phyloP scores from a whole-genome alignment of 2,113 vertebrate species.

The Carassius auratus region DNA sequence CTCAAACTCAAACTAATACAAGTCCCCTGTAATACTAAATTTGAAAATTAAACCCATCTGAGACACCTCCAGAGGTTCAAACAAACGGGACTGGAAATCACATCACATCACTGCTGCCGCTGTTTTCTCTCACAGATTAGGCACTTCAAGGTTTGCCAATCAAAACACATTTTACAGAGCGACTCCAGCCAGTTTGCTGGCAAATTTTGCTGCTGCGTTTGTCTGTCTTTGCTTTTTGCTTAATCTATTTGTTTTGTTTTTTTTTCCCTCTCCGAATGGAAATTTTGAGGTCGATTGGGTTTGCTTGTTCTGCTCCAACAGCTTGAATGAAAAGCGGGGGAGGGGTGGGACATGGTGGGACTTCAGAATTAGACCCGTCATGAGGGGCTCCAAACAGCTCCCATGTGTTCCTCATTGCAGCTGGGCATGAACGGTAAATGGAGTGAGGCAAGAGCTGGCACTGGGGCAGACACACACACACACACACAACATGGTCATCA shows the following conservation, averaged over 20 bases:
- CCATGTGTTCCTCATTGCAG: slow-evolving; percentile 76
- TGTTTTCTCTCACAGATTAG: slow-evolving; percentile 42
- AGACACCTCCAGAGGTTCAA: slow-evolving; percentile 74
- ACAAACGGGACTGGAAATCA: slow-evolving; percentile 67
- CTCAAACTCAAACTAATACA: slow-evolving; percentile 28
- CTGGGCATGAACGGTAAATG: slow-evolving; percentile 73
- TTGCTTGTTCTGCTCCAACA: slow-evolving; percentile 72
- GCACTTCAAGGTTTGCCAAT: slow-evolving; percentile 74
- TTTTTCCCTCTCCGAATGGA: slow-evolving; percentile 75
- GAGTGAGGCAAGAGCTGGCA: slow-evolving; percentile 69
- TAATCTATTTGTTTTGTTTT: slow-evolving; percentile 72
- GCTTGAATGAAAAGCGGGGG: slow-evolving; percentile 61
- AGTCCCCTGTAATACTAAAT: slow-evolving; percentile 71
- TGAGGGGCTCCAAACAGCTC: slow-evolving; percentile 64
- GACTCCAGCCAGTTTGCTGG: not conserved
- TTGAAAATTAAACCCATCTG: slow-evolving; percentile 79
- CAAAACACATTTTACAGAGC: slow-evolving; percentile 19
- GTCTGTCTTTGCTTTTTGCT: slow-evolving; percentile 62
- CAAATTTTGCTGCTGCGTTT: slow-evolving; percentile 57
- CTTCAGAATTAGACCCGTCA: slow-evolving; percentile 60
- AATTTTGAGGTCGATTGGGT: slow-evolving; percentile 75
- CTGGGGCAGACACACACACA: slow-evolving; percentile 36
- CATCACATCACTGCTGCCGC: not conserved
- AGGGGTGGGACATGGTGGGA: not conserved
- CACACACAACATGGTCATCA: slow-evolving; percentile 38